Conservation (phyloP, 2,888 invertebrate species). For the Julus scanicus region DNA sequence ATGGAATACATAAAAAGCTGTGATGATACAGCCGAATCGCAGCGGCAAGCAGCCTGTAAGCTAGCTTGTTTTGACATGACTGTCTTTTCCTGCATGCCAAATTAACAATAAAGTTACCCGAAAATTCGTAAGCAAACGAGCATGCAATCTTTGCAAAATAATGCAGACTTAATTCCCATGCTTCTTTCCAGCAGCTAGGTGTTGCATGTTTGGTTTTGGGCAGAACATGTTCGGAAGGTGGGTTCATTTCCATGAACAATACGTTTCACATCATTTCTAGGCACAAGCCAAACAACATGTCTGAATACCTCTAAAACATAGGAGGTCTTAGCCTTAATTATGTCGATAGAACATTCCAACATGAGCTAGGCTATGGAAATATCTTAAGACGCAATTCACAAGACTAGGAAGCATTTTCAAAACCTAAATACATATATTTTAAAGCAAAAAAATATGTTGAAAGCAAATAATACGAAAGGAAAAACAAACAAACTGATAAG, state of each 20-base stretch:
- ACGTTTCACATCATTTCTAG: not conserved
- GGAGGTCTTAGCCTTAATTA: not conserved
- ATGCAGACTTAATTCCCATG: not conserved
- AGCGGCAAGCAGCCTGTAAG: not conserved
- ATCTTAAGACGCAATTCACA: not conserved
- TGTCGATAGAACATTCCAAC: too few species aligned
- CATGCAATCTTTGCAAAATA: not conserved
- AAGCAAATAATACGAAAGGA: not conserved
- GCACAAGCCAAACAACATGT: not conserved
- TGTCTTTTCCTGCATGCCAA: not conserved
- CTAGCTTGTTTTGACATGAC: not conserved
- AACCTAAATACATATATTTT: not conserved
- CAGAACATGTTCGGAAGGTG: not conserved
- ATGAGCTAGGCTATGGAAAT: too few species aligned
- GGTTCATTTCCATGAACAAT: not conserved
- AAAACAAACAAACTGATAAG: not conserved
- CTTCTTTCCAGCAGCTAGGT: not conserved
- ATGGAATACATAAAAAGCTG: not conserved
- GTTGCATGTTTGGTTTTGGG: not conserved
- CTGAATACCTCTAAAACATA: not conserved
- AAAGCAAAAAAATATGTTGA: not conserved
- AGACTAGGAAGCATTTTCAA: not conserved
- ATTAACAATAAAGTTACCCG: constrained; percentile 1
- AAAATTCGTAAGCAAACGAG: not conserved
- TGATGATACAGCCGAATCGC: not conserved